Evolutionary conservation across 2,797 vertebrate species (phyloP), one percentile per base, ranked within the genome.

Genomic region (Clarias platycephalus): DNA sequence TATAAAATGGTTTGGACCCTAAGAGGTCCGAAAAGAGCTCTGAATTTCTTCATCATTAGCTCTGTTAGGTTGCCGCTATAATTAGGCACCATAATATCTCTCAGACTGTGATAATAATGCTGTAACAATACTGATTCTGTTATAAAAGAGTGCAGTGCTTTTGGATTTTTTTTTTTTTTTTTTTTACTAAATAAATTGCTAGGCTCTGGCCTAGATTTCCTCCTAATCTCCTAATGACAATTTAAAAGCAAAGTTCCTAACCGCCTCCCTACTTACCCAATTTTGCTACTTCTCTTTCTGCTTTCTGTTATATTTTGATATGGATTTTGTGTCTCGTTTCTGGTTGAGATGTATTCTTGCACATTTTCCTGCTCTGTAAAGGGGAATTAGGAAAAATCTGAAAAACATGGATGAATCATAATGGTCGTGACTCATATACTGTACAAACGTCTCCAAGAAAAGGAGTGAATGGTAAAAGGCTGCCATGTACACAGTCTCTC

Each of bases 311-410:
- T 88, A 91, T 93, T 92, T 91, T 91, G 89, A 94, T 93, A 94
- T 93, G 92, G 91, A 91, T 94, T 94, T 91, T 93, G 18, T 66
- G 66, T 94, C 90, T 93, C 93, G 93, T 95, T 94, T 93, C 91
- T 92, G 91, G 91, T 91, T 91, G 87, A 94, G 94, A 94, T 93
- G 91, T 92, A 94, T 95, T 94, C 92, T 91, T 90, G 89, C 89
- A 87, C 93, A 93, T 91, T 90, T 92, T 89, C 88, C 86, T 13
- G 10, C 76, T 40, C 22, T 40, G 76, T 78, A 40, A 78, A 40
- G 34, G 22, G 58, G 76, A 62, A 62, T 78, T 89, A 87, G 84
- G 83, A 91, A 90, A 91, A 92, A 89, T 87, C 89, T 87, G 91
- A 82, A 91, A 89, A 94, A 93, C 93, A 62, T 92, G 88, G 92